Conservation (phyloP, 1,140 invertebrate genomes). For the Saccostrea cuccullata region DNA sequence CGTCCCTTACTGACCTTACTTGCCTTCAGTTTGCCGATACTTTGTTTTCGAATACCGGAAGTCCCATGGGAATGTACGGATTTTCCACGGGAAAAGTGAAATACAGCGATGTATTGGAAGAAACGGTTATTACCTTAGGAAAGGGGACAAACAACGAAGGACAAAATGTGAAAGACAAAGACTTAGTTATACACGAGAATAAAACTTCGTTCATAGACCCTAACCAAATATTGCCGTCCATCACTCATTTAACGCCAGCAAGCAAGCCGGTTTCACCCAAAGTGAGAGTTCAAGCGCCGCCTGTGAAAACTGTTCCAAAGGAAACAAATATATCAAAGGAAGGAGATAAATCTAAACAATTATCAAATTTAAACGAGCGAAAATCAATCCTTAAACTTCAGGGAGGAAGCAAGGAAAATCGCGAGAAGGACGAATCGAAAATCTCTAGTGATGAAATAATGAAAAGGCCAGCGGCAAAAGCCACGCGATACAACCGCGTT, state of each 20-base stretch:
- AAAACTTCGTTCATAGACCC: not conserved
- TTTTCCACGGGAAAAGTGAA: slow-evolving; percentile 43
- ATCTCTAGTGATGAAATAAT: not conserved
- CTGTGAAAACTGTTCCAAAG: not conserved
- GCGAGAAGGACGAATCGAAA: not conserved
- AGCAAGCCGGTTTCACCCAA: slow-evolving; percentile 23
- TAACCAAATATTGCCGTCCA: slow-evolving; percentile 7
- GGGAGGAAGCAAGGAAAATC: not conserved
- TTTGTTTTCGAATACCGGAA: slow-evolving; percentile 33
- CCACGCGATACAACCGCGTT: not conserved
- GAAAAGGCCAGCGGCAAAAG: slow-evolving; percentile 2
- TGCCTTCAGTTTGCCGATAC: slow-evolving; percentile 46
- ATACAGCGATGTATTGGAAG: slow-evolving; percentile 37
- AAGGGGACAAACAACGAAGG: not conserved
- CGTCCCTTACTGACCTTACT: slow-evolving; percentile 33
- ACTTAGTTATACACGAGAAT: not conserved
- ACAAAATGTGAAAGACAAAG: slow-evolving; percentile 4
- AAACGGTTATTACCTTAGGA: slow-evolving; percentile 19
- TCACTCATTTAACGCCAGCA: not conserved
- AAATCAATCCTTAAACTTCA: slow-evolving; percentile 11
- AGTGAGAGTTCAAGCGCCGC: not conserved
- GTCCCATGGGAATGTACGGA: slow-evolving; percentile 26
- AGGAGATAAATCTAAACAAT: not conserved
- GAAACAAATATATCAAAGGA: slow-evolving; percentile 5
- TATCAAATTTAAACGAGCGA: not conserved